A percentile compares a stretch with the other conserved stretches of the same genome.
Evolutionary conservation across 2,888 invertebrate genomes (phyloP).

Genomic region (Lottia scabra): DNA sequence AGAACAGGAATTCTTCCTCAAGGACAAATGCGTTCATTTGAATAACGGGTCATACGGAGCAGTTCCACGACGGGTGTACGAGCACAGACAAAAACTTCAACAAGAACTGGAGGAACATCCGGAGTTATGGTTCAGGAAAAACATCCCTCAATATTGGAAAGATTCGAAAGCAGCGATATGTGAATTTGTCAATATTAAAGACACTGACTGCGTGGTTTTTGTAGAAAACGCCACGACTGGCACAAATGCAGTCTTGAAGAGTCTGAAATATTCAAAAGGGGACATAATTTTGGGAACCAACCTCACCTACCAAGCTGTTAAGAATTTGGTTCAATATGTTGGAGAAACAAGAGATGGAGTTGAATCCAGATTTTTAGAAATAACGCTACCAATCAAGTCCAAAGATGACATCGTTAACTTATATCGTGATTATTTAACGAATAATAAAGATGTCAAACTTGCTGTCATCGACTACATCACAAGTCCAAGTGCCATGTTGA

Average conservation of each 20-base stretch:
- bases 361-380: slow-evolving; percentile 30
- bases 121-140: slow-evolving; percentile 30
- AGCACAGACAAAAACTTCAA: not conserved
- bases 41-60: slow-evolving; percentile 43
- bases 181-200: slow-evolving; percentile 26
- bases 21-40: slow-evolving; percentile 25
- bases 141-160: slow-evolving; percentile 14
- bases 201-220: slow-evolving; percentile 25
- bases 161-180: slow-evolving; percentile 21
- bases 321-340: slow-evolving; percentile 21
- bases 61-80: slow-evolving; percentile 32
- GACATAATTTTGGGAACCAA: slow-evolving; percentile 47
- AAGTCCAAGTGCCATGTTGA: slow-evolving; percentile 51
- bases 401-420: slow-evolving; percentile 41
- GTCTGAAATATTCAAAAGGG: slow-evolving; percentile 34
- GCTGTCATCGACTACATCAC: slow-evolving; percentile 59
- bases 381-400: slow-evolving; percentile 43
- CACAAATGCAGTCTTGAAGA: slow-evolving; percentile 47
- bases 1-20: slow-evolving; percentile 32
- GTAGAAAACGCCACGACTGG: slow-evolving; percentile 37
- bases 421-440: slow-evolving; percentile 42
- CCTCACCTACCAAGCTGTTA: slow-evolving; percentile 43
- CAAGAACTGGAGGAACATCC: slow-evolving; percentile 25
- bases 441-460: slow-evolving; percentile 46
- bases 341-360: slow-evolving; percentile 24